phyloP scores from a whole-genome alignment of 2,797 vertebrate genomes.

The Lepus townsendii region DNA sequence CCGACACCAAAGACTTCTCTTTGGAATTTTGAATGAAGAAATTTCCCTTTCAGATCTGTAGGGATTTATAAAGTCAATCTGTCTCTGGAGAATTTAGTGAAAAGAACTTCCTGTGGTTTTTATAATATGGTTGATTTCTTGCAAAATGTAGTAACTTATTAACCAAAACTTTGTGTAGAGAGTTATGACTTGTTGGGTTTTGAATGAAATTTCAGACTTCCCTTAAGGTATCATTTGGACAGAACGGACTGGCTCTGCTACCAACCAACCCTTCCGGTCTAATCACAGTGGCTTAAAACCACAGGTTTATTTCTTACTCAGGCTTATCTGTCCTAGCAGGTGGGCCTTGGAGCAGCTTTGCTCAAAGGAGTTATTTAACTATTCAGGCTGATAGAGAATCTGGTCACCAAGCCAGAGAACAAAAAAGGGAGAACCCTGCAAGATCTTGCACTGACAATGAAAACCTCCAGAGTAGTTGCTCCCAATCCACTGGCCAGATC shows the following conservation, averaged over 20 bases:
- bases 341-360: neutral
- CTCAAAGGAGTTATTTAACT: neutral
- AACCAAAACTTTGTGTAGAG: neutral
- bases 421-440: neutral
- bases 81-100: constrained; percentile 5
- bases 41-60: neutral
- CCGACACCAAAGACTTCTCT: neutral
- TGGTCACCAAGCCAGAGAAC: neutral
- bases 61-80: neutral
- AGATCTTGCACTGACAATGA: neutral
- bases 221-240: neutral
- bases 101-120: constrained; percentile 13
- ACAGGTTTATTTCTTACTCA: neutral
- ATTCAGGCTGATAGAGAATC: neutral
- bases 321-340: neutral
- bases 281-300: neutral
- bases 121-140: neutral
- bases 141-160: neutral
- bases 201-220: neutral
- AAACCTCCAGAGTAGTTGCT: neutral
- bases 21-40: neutral
- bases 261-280: neutral
- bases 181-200: neutral
- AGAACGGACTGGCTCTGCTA: neutral
- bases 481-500: neutral